Base-by-base conservation (phyloP, 2,888 invertebrate species). In the Watsonalla cultraria region DNA sequence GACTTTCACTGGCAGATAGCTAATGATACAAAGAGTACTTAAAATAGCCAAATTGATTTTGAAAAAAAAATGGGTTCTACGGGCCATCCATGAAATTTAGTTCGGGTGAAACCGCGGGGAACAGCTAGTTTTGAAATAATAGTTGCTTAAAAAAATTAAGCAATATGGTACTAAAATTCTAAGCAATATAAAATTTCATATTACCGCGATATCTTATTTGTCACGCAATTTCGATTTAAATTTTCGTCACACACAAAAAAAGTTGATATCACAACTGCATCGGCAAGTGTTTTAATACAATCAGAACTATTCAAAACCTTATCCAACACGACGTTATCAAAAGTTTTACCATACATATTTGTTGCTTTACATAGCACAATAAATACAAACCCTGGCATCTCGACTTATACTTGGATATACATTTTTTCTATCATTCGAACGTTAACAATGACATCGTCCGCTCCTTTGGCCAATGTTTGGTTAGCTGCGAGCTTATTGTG, bases 401-500 rank as follows among this genome's bases (percentile, higher is more conserved):
- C 64, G 55, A 66, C 68, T 66, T 66, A 61, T 49, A 61, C 64
- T 64, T 66, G 70, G 70, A 65, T 65, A 74, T 72, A 74, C 66
- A 72, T 74, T 71, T 71, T 78, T 80, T 80, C 76, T 66, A 55
- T 60, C 56, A 64, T 63, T 61, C 64, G 66, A 67, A 69, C 72
- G 73, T 69, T 65, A 74, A 89, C 87, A 88, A 88, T 85, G 85
- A 83, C 84, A 84, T 59, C 77, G 82, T 71, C 70, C 80, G 88
- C 83, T 84, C 86, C 89, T 86, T 91, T 91, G 92, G 92, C 91
- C 92, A 92, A 92, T 93, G 92, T 93, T 93, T 93, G 93, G 92
- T 93, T 93, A 93, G 93, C 92, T 93, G 93, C 92, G 70, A 62
- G 84, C 75, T 78, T 72, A 84, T 91, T 90, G 89, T 90, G 74